Percentiles rank a stretch among this genome's conserved stretches.
Evolutionary conservation across 2,888 invertebrate genomes (phyloP).

Genomic region (Rhimphoctona megacephalus): DNA sequence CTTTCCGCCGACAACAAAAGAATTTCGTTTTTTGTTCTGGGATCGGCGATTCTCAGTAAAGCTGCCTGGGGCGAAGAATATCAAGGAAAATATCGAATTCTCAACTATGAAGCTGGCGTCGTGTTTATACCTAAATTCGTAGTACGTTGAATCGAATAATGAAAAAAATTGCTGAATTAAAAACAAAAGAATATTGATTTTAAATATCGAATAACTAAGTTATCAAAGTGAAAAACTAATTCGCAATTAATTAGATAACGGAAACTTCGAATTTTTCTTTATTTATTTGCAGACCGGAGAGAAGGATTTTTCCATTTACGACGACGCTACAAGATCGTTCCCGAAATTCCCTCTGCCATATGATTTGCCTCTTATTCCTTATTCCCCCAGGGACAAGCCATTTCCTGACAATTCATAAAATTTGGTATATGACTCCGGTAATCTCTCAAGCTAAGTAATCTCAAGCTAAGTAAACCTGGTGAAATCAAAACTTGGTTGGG

Average conservation of each 20-base stretch:
- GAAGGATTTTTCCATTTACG: conserved; percentile 87
- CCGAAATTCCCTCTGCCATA: conserved; percentile 90
- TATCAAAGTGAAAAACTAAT: background rate
- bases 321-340: conserved; percentile 72
- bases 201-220: background rate
- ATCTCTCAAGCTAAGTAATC: too few relatives aligned
- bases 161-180: background rate
- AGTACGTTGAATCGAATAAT: conserved; percentile 86
- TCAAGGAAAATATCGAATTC: conserved; percentile 86
- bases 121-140: conserved; percentile 93
- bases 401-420: conserved; percentile 87
- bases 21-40: conserved; percentile 94
- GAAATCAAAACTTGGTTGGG: too few relatives aligned
- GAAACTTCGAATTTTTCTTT: background rate
- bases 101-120: conserved; percentile 97
- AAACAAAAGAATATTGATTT: too few relatives aligned
- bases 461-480: too few relatives aligned
- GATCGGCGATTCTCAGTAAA: conserved; percentile 98
- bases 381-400: conserved; percentile 89
- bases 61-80: conserved; percentile 95
- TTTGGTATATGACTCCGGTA: too few relatives aligned
- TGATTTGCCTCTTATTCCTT: conserved; percentile 92
- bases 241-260: background rate
- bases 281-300: conserved; percentile 86
- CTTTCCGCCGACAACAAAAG: conserved; percentile 89